Conservation (phyloP, 1,140 invertebrate species). For the Adoxophyes honmai region DNA sequence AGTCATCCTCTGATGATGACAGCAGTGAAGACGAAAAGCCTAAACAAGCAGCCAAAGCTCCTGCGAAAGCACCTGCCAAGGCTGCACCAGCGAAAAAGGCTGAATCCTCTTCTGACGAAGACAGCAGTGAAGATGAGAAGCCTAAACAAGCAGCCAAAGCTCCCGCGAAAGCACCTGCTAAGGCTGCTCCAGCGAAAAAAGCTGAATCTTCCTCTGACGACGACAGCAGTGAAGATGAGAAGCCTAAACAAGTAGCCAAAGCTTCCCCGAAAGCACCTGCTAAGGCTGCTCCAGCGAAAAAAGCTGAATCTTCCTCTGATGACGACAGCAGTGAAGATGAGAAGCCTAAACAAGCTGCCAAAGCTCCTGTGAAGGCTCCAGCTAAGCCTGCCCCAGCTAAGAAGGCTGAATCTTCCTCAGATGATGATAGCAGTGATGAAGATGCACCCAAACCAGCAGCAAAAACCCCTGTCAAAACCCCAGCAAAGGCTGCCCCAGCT, state of each 20-base stretch:
- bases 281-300: conserved; percentile 23
- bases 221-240: conserved; percentile 28
- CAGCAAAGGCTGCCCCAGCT: conserved; percentile 17
- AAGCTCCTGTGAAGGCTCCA: conserved; percentile 21
- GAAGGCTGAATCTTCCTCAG: conserved; percentile 21
- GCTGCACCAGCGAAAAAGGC: conserved; percentile 26
- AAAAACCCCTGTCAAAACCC: conserved; percentile 21
- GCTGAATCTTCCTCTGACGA: conserved; percentile 38
- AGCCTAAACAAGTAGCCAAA: conserved; percentile 21
- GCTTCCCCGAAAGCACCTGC: conserved; percentile 5
- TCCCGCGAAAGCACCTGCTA: conserved; percentile 9
- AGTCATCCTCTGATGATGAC: conserved; percentile 25
- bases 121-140: conserved; percentile 17
- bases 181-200: conserved; percentile 26
- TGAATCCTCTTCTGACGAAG: conserved; percentile 20
- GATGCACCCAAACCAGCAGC: conserved; percentile 17
- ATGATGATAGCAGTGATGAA: conserved; percentile 24
- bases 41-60: conserved; percentile 18
- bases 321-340: conserved; percentile 31
- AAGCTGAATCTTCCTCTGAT: conserved; percentile 33
- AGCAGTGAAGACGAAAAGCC: conserved; percentile 18
- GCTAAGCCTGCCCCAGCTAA: conserved; percentile 8
- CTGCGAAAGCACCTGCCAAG: conserved; percentile 18
- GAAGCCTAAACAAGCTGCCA: conserved; percentile 21
- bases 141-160: conserved; percentile 14